Conservation (phyloP, 2,113 vertebrate genomes). For the Tringa solitaria region DNA sequence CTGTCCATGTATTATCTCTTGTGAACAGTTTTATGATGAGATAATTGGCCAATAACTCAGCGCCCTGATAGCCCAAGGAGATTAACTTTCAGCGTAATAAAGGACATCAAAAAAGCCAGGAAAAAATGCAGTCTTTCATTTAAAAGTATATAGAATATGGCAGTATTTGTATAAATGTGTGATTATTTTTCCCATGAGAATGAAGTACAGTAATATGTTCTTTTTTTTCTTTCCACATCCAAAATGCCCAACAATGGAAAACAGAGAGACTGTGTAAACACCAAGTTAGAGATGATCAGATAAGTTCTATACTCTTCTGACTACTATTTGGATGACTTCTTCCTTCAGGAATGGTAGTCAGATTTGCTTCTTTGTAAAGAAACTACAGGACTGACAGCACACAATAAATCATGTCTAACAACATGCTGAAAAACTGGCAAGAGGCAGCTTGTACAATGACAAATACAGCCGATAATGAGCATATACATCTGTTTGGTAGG, state of each 20-base stretch:
- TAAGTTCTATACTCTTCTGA: constrained; percentile 48
- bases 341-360: constrained; percentile 56
- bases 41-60: constrained; percentile 47
- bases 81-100: constrained; percentile 27
- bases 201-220: background rate
- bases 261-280: background rate
- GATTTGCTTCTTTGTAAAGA: constrained; percentile 69
- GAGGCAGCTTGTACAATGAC: constrained; percentile 68
- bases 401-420: constrained; percentile 78
- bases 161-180: constrained; percentile 17
- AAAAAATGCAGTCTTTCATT: background rate
- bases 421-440: constrained; percentile 71
- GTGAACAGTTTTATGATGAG: constrained; percentile 42
- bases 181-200: constrained; percentile 31
- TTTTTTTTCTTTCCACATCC: background rate
- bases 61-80: constrained; percentile 16
- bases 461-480: constrained; percentile 74
- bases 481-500: constrained; percentile 70
- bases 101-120: background rate
- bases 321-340: constrained; percentile 59
- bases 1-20: background rate
- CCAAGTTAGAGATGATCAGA: constrained; percentile 7
- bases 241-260: background rate
- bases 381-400: constrained; percentile 64
- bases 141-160: background rate